A percentile compares a stretch with the other conserved stretches of the same genome.
These are phyloP conservation scores for Alfaro cultratus DNA, from an alignment of 2,797 vertebrate genomes.

Conservation along the genomic window DNA sequence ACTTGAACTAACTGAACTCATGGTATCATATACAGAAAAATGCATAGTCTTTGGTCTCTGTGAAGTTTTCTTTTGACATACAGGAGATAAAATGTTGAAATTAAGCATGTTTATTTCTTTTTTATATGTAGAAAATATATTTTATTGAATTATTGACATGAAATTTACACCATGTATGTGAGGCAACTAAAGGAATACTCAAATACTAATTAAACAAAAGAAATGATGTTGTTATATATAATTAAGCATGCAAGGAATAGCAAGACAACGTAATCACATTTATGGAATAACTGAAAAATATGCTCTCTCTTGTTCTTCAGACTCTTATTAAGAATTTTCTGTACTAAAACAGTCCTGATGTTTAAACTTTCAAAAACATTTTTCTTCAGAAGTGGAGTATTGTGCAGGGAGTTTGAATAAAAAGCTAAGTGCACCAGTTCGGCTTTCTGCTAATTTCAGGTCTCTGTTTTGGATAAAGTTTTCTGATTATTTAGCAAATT, in stretches of 20 bases:
- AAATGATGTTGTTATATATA: neutral
- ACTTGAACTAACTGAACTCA: constrained; percentile 38
- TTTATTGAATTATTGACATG: neutral
- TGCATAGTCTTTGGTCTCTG: neutral
- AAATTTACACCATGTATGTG: neutral
- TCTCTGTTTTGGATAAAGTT: neutral
- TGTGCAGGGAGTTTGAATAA: neutral
- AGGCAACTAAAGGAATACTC: neutral
- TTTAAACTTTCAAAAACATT: neutral
- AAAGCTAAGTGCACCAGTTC: neutral
- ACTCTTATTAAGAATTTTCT: neutral
- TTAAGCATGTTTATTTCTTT: neutral
- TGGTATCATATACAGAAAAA: neutral
- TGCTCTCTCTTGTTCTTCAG: neutral
- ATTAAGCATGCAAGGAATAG: neutral
- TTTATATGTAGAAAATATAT: neutral
- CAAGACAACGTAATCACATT: neutral
- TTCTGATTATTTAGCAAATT: neutral
- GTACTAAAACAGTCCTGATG: neutral
- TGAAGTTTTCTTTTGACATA: neutral
- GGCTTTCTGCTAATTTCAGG: neutral
- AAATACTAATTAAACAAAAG: neutral
- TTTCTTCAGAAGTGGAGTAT: neutral
- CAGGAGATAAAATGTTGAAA: neutral
- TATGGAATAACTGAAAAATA: neutral